Conservation (phyloP, 2,888 invertebrate genomes). For the Parnassius mnemosyne region DNA sequence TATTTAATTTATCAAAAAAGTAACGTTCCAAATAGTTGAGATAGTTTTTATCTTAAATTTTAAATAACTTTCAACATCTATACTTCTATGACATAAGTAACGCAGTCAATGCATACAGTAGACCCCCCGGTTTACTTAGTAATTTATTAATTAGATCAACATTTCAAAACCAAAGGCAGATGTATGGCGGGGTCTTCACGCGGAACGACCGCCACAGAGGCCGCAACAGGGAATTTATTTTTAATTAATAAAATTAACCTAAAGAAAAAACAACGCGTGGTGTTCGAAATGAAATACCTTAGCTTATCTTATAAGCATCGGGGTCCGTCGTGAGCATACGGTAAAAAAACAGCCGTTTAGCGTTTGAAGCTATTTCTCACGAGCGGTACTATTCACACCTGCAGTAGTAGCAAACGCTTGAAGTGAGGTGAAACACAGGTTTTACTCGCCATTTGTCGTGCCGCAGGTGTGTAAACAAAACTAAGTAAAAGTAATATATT, state of each 20-base stretch:
- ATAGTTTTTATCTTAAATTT: too few species aligned
- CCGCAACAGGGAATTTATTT: slow-evolving; percentile 34
- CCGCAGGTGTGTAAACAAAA: slow-evolving; percentile 23
- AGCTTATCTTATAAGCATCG: slow-evolving; percentile 36
- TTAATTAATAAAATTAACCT: slow-evolving; percentile 37
- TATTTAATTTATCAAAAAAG: too few species aligned
- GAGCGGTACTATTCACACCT: slow-evolving; percentile 21
- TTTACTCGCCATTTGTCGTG: slow-evolving; percentile 5
- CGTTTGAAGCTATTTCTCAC: slow-evolving; percentile 22
- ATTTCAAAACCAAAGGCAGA: slow-evolving; percentile 32
- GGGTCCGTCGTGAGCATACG: slow-evolving; percentile 29
- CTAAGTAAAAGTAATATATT: not conserved
- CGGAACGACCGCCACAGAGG: slow-evolving; percentile 32
- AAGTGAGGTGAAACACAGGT: slow-evolving; percentile 3
- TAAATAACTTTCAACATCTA: too few species aligned
- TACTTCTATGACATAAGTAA: too few species aligned
- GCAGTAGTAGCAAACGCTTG: slow-evolving; percentile 10
- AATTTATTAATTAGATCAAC: slow-evolving; percentile 33
- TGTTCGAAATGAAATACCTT: slow-evolving; percentile 35
- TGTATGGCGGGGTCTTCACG: slow-evolving; percentile 30
- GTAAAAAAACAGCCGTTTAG: slow-evolving; percentile 23
- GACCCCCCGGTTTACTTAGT: slow-evolving; percentile 21
- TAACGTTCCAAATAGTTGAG: too few species aligned
- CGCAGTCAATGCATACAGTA: not conserved
- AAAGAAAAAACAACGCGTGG: slow-evolving; percentile 34